Conservation (phyloP, 2,888 invertebrate species). For the Sphaerophoria rueppellii region DNA sequence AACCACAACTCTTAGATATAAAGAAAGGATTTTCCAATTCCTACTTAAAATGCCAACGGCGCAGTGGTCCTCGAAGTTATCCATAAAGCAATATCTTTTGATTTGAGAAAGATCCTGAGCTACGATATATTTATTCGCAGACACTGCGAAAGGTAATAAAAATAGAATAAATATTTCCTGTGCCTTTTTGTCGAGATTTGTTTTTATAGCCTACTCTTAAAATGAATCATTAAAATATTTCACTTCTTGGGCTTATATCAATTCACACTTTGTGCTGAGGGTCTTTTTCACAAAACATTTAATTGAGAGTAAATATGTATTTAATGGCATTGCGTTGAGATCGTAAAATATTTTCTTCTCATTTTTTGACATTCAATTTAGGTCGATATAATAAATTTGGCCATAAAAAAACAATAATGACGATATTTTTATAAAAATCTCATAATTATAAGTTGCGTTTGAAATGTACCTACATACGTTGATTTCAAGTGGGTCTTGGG, state of each 20-base stretch:
- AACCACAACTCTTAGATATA: conserved; percentile 3
- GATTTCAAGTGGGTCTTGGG: too few species aligned
- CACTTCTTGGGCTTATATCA: conserved; percentile 6
- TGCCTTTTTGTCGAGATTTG: background rate
- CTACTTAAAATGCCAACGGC: background rate
- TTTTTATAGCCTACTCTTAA: conserved; percentile 9
- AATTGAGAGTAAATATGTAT: conserved; percentile 7
- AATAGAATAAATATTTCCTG: conserved; percentile 41
- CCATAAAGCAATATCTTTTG: background rate
- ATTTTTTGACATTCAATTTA: conserved; percentile 13
- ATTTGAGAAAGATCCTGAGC: background rate
- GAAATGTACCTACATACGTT: too few species aligned
- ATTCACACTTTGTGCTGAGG: background rate
- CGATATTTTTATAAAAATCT: background rate
- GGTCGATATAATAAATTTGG: background rate
- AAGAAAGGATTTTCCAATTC: conserved; percentile 13
- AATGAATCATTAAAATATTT: background rate
- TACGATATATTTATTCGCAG: conserved; percentile 45
- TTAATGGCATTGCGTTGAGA: conserved; percentile 2
- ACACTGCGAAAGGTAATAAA: conserved; percentile 57
- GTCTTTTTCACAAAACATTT: background rate
- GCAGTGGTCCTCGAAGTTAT: background rate
- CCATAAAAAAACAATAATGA: background rate
- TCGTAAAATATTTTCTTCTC: background rate
- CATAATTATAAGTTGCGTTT: too few species aligned